These are phyloP conservation scores for Calliopsis andreniformis DNA, from an alignment of 1,140 invertebrate species.

Conservation along the genomic window DNA sequence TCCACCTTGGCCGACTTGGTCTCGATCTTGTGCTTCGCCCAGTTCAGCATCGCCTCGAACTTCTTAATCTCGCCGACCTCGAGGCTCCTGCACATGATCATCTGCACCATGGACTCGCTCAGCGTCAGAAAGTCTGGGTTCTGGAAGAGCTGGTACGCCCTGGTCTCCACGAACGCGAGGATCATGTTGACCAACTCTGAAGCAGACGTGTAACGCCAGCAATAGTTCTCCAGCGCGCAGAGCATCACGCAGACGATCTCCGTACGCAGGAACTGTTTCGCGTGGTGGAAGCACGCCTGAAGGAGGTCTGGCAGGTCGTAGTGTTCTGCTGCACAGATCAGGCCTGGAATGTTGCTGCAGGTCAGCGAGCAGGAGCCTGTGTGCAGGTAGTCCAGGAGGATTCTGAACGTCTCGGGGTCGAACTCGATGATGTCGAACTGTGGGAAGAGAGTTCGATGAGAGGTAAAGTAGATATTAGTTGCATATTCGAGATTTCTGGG, in stretches of 20 bases:
- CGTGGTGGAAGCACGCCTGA: conserved; percentile 97
- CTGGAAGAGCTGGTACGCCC: conserved; percentile 91
- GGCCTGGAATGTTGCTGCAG: conserved; percentile 94
- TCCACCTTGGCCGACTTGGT: conserved; percentile 88
- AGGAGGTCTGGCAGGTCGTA: conserved; percentile 95
- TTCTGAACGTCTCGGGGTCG: conserved; percentile 95
- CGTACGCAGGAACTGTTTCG: conserved; percentile 95
- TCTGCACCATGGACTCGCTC: conserved; percentile 96
- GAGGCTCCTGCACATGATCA: conserved; percentile 94
- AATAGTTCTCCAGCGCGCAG: conserved; percentile 95
- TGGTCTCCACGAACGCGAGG: conserved; percentile 92
- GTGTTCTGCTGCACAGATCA: conserved; percentile 96
- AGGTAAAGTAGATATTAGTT: neutral
- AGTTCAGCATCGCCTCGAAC: conserved; percentile 95
- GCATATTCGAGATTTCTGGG: neutral
- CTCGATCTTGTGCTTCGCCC: conserved; percentile 92
- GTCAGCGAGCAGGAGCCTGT: conserved; percentile 95
- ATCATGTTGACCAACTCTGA: conserved; percentile 97
- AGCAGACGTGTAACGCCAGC: conserved; percentile 96
- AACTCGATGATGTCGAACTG: conserved; percentile 97
- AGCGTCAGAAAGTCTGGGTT: conserved; percentile 91
- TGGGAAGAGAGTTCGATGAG: neutral
- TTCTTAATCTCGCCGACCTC: conserved; percentile 95
- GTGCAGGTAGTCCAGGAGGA: conserved; percentile 94
- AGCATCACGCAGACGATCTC: conserved; percentile 96